Evolutionary conservation across 2,888 invertebrate species (phyloP), one percentile per base, ranked within the genome.

Genomic region (Drosophila anomalata): DNA sequence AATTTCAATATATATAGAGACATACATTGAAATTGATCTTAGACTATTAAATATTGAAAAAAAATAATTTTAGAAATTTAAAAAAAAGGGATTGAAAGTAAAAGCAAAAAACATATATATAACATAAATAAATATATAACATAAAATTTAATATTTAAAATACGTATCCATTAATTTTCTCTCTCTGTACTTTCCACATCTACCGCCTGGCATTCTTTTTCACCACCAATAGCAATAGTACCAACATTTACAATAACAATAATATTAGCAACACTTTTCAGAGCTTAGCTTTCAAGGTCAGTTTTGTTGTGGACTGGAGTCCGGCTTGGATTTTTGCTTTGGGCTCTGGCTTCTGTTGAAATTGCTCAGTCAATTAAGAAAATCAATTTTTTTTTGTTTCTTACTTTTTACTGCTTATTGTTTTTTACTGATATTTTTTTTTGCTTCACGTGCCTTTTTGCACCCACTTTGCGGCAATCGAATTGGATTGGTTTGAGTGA

Each of bases 321-420:
- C 54, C 69, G 60, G 73, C 65, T 33, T 51, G 50, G 63, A 17
- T 63, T 26, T 42, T 24, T 17, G 33, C 59, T 52, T 51, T 56
- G 53, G 47, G 55, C 54, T 42, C 36, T 58, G 63, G 57, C 56
- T 77, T 57, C 75, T 81, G 75, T 77, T 85, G 88, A 85, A 82
- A 82, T 71, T 81, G 77, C 67, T 77, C 59, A 81, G 87, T 77
- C 84, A 75, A 78, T 86, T 83, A 77, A 76, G 78, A 80, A 88
- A 88, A 83, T 88, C 73, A 69, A 70, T 83, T 83, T 74, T 56
- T 56, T 68, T 68, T 73, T 77, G 65, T 71, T 73, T 69, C 47
- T 70, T 9, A 24, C 60, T 36, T 42, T 39, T 29, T 63, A 51
- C 31, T 66, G 44, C 54, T 55, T 54, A 50, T 62, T 60, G 47